A percentile compares a stretch with the other conserved stretches of the same genome.
These are phyloP conservation scores for Tiaroga cobitis DNA, from an alignment of 2,797 vertebrate species.

Conservation along the genomic window DNA sequence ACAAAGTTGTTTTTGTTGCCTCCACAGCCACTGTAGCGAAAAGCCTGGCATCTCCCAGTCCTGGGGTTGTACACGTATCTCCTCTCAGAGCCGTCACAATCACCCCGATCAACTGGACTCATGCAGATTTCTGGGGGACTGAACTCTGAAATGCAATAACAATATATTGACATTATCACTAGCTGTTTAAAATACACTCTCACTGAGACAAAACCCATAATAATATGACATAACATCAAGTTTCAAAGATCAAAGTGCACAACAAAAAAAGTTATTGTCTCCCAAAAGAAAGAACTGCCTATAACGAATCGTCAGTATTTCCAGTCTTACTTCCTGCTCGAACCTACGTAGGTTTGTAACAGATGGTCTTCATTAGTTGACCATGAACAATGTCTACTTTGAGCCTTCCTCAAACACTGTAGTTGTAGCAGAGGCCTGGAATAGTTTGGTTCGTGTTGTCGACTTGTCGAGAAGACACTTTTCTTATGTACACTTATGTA, in stretches of 20 bases:
- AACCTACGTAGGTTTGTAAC: background rate
- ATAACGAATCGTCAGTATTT: background rate
- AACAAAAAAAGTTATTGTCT: background rate
- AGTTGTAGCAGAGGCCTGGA: too few relatives aligned
- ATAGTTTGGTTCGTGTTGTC: too few relatives aligned
- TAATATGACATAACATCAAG: background rate
- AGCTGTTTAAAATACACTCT: background rate
- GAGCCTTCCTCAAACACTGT: too few relatives aligned
- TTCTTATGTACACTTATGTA: too few relatives aligned
- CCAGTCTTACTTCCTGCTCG: background rate
- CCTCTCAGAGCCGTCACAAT: slow-evolving; percentile 72
- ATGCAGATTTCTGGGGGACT: slow-evolving; percentile 71
- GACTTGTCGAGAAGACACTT: too few relatives aligned
- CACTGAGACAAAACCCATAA: background rate
- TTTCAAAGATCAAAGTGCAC: too few relatives aligned
- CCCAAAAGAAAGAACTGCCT: background rate
- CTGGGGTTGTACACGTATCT: slow-evolving; percentile 80
- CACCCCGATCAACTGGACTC: slow-evolving; percentile 73
- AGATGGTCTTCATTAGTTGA: background rate
- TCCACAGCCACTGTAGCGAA: slow-evolving; percentile 88
- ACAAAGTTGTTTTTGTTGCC: slow-evolving; percentile 91
- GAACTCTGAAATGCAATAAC: slow-evolving; percentile 63
- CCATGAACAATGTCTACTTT: background rate
- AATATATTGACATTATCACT: background rate
- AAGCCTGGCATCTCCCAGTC: slow-evolving; percentile 76